Evolutionary conservation across 1,140 invertebrate genomes (phyloP).

Genomic region (Ips nitidus): DNA sequence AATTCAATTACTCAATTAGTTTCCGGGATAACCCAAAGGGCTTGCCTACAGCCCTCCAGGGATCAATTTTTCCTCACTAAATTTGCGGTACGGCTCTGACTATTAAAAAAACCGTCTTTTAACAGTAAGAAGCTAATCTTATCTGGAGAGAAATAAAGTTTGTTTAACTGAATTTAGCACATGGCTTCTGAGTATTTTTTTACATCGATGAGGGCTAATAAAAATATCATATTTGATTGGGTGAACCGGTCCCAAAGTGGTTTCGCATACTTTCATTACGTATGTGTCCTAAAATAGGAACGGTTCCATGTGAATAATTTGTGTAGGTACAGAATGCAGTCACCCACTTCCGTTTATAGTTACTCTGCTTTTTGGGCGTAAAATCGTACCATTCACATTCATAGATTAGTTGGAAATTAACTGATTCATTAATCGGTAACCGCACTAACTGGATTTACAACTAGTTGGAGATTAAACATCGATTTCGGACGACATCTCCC

Average conservation of each 20-base stretch:
- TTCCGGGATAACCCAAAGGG: not conserved
- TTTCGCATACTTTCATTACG: conserved; percentile 3
- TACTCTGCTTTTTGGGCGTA: conserved; percentile 1
- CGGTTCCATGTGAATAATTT: conserved; percentile 13
- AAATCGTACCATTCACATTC: not conserved
- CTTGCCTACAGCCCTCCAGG: no score
- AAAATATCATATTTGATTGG: conserved; percentile 16
- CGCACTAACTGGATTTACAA: no score
- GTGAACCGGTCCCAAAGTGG: conserved; percentile 18
- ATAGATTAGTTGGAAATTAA: not conserved
- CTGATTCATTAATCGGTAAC: no score
- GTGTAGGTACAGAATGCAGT: conserved; percentile 23
- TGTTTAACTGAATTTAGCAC: conserved; percentile 13
- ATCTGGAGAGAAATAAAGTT: not conserved
- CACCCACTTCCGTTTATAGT: conserved; percentile 16
- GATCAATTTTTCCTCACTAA: no score
- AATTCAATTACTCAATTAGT: not conserved
- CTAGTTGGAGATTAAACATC: not conserved
- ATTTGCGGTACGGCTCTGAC: no score
- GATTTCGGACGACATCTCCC: not conserved
- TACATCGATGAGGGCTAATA: conserved; percentile 6
- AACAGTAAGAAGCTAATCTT: no score
- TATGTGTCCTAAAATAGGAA: conserved; percentile 23
- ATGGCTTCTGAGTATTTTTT: conserved; percentile 18
- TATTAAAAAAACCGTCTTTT: no score